Evolutionary conservation across 2,797 vertebrate genomes (phyloP).

Genomic region (Malacoraja senta): DNA sequence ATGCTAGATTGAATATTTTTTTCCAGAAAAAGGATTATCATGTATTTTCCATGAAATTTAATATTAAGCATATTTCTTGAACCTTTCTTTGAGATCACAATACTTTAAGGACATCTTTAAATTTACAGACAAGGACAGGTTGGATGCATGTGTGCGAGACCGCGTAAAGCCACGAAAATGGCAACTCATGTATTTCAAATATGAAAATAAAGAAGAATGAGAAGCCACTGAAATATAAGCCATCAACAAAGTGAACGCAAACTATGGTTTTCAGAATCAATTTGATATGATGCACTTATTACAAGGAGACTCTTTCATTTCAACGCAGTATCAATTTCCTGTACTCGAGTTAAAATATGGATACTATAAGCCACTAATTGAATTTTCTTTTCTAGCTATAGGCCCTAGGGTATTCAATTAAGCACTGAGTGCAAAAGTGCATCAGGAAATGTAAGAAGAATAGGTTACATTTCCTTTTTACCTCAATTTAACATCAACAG

Average conservation of each 20-base stretch:
- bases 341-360: neutral
- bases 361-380: conserved; percentile 14
- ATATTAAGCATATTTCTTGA: neutral
- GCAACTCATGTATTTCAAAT: neutral
- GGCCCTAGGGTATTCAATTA: neutral
- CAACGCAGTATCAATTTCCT: neutral
- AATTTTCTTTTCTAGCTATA: neutral
- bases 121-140: neutral
- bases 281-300: neutral
- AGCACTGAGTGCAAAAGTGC: neutral
- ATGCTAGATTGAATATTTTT: neutral
- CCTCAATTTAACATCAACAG: neutral
- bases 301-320: neutral
- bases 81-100: neutral
- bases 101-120: neutral
- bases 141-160: neutral
- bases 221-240: neutral
- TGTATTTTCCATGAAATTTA: neutral
- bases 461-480: conserved; percentile 1
- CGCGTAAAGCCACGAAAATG: neutral
- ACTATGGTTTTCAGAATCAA: neutral
- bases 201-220: neutral
- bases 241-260: neutral
- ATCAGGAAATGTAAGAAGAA: conserved; percentile 15
- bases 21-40: neutral